Evolutionary conservation across 2,797 vertebrate genomes (phyloP).

Genomic region (Phrynocephalus forsythii): DNA sequence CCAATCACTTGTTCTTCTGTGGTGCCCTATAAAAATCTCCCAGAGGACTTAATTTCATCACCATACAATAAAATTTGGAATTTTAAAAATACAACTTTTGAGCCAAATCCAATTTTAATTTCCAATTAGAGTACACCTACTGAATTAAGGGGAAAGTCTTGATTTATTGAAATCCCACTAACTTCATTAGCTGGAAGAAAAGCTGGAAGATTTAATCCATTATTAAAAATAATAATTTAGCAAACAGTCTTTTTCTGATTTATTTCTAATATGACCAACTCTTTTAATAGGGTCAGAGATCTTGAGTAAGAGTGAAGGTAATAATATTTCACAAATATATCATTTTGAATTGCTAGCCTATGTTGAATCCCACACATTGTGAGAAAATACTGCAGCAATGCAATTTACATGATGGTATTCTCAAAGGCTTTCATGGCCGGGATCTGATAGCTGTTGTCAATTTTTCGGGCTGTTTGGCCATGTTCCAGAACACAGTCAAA

Average conservation of each 20-base stretch:
- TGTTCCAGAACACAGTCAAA: no score
- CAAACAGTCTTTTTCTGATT: not conserved
- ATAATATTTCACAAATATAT: not conserved
- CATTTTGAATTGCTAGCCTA: not conserved
- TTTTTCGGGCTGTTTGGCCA: no score
- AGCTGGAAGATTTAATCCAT: no score
- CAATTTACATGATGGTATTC: not conserved
- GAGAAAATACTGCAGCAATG: not conserved
- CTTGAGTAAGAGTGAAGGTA: not conserved
- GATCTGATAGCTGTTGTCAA: no score
- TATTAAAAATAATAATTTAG: no score
- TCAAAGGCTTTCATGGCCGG: no score
- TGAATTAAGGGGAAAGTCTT: no score
- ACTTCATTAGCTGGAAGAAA: no score
- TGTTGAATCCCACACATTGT: not conserved
- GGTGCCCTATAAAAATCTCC: slow-evolving; percentile 46
- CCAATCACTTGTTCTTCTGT: slow-evolving; percentile 59
- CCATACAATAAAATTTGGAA: slow-evolving; percentile 66
- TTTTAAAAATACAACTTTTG: slow-evolving; percentile 28
- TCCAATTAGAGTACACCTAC: no score
- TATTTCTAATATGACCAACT: not conserved
- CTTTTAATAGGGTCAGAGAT: not conserved
- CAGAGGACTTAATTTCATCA: slow-evolving; percentile 71
- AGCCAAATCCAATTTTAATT: slow-evolving; percentile 1
- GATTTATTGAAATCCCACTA: no score